Evolutionary conservation across 2,113 vertebrate genomes (phyloP), one percentile per base, ranked within the genome.

Genomic region (Sebastes fasciatus): DNA sequence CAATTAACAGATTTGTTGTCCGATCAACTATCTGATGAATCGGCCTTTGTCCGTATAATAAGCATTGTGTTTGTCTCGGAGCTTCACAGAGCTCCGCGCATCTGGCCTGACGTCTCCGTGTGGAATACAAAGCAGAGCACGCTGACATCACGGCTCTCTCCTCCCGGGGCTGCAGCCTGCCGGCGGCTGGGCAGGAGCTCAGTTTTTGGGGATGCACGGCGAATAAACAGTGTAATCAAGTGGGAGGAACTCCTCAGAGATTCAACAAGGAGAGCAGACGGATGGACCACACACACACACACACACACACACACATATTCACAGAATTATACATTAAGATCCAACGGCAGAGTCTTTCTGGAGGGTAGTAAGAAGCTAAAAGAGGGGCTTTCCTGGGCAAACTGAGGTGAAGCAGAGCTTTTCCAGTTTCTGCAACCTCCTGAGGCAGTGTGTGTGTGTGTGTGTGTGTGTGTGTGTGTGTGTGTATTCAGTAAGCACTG

Each of bases 141-240:
- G 1, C 52, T 4, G 77, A n/a, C 26, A 68, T 81, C 63, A n/a
- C 61, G 63, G 81, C 63, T 68, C 64, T 34, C 84, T 74, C 63
- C 67, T 63, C 34, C 34, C 34, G 34, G 34, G 75, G 71, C 83
- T 82, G 58, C 54, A 21, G 49, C 11, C 52, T 52, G 74, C 64
- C 0, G 67, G 58, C 1, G 21, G 70, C 70, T 58, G 73, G 79
- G 79, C 34, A 34, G 48, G 40, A 63, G 75, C 34, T 34, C 34
- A 48, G 46, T 48, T 48, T 48, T 80, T 72, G 45, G 75, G 71
- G 82, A 86, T n/a, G 34, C 17, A 72, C 26, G 2, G 52, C 6
- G 45, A 74, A 81, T 82, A 83, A 88, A 88, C 77, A 71, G 68
- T 17, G 69, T 66, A 78, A 86, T 83, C 83, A 84, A 77, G 78